Evolutionary conservation across 92 coral and sea anemone species (phyloP).

Genomic region (Chrysogorgia sp.): DNA sequence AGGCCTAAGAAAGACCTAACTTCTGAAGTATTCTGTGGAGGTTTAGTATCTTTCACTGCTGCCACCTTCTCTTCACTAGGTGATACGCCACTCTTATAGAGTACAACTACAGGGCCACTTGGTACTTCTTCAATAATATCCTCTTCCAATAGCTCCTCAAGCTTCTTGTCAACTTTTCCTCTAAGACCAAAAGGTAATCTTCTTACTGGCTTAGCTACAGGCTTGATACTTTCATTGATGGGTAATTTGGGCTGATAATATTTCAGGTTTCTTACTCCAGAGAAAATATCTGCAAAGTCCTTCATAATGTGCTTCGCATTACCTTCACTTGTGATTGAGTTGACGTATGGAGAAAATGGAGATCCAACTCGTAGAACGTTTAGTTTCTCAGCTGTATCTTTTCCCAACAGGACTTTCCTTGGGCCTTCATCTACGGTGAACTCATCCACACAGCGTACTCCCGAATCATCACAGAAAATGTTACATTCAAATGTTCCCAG

Average conservation of each 20-base stretch:
- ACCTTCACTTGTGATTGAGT: slow-evolving; percentile 44
- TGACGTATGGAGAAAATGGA: slow-evolving; percentile 19
- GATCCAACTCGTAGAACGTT: slow-evolving; percentile 58
- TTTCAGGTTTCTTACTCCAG: slow-evolving; percentile 42
- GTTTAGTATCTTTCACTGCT: slow-evolving; percentile 31
- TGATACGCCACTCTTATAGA: slow-evolving; percentile 36
- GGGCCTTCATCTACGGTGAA: slow-evolving; percentile 45
- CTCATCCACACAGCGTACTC: slow-evolving; percentile 46
- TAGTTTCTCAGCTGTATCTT: slow-evolving; percentile 50
- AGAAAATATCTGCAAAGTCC: slow-evolving; percentile 17
- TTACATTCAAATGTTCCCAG: slow-evolving; percentile 31
- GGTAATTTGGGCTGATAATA: slow-evolving; percentile 27
- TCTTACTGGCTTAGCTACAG: slow-evolving; percentile 31
- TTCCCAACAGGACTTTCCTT: slow-evolving; percentile 48
- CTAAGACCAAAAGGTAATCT: slow-evolving; percentile 39
- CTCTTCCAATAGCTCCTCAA: slow-evolving; percentile 30
- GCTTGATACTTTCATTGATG: slow-evolving; percentile 11
- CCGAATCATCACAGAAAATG: slow-evolving; percentile 15
- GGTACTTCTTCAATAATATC: slow-evolving; percentile 32
- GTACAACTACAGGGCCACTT: slow-evolving; percentile 38
- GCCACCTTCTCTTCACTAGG: slow-evolving; percentile 66
- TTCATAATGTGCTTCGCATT: not conserved
- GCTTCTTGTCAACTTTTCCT: slow-evolving; percentile 41
- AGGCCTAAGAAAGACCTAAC: slow-evolving; percentile 53
- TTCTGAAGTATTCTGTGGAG: slow-evolving; percentile 52